phyloP scores from a whole-genome alignment of 2,888 invertebrate species.

The Augiades crinisus region DNA sequence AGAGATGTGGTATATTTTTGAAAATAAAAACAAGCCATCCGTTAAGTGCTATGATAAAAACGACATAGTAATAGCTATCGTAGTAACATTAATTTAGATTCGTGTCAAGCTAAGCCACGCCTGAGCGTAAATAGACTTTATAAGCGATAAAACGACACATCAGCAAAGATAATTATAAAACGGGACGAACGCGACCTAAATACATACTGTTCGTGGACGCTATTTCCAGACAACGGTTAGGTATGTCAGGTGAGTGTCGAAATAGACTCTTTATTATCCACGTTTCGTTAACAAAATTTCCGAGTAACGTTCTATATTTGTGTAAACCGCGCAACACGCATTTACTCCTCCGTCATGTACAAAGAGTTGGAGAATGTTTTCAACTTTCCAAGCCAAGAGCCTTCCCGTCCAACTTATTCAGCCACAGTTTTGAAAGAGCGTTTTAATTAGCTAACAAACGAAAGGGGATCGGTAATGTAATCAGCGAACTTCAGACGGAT shows the following conservation, averaged over 20 bases:
- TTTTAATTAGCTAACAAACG: constrained; percentile 17
- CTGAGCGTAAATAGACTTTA: constrained; percentile 31
- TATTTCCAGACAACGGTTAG: constrained; percentile 65
- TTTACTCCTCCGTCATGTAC: neutral
- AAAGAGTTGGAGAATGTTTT: constrained; percentile 1
- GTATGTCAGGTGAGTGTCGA: constrained; percentile 65
- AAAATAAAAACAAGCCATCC: no score
- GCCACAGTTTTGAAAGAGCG: constrained; percentile 9
- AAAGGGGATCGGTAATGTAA: constrained; percentile 12
- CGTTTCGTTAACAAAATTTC: constrained; percentile 11
- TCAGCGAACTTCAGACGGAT: constrained; percentile 1
- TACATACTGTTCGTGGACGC: constrained; percentile 66
- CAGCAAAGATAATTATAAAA: constrained; percentile 69
- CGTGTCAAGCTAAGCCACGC: constrained; percentile 26
- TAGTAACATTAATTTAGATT: constrained; percentile 5
- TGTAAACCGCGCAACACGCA: neutral
- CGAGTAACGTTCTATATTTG: neutral
- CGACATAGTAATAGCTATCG: neutral
- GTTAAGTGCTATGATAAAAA: neutral
- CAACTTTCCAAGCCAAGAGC: neutral
- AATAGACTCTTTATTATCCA: constrained; percentile 45
- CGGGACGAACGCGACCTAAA: constrained; percentile 66
- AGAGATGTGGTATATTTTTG: no score
- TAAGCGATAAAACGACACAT: constrained; percentile 56
- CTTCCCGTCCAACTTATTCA: constrained; percentile 1